Base-by-base conservation (phyloP, 2,113 vertebrate species). In the Turdus rufiventris region DNA sequence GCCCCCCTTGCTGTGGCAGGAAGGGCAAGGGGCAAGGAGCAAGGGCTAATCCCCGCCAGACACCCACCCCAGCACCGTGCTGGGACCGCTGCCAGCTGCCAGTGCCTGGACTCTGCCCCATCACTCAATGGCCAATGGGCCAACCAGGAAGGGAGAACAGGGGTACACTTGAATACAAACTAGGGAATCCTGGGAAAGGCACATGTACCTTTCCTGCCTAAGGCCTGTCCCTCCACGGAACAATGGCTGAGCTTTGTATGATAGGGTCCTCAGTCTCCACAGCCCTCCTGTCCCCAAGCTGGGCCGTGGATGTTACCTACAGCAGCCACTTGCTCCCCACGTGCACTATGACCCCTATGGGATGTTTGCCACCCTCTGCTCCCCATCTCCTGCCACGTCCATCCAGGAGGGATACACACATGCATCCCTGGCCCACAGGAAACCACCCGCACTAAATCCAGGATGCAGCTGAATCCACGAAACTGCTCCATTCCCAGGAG, bases 271-370 rank as follows among this genome's bases (percentile, higher is more conserved):
- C 50, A 51, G 26, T 51, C 26, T 23, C 50, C 50, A 51, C 25
- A 51, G 26, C 50, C 57, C 5, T 4, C 63, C n/a, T 1, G 8
- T 67, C 43, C 57, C 61, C 3, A 4, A 2, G 67, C 34, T 1
- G 0, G 50, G 61, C 81, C 38, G 60, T 0, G 3, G 72, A 18
- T 8, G 54, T 19, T 60, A 80, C 73, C 31, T 48, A 33, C 42
- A 33, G 62, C 36, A 43, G 53, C 34, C 0, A 0, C 58, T 63
- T 9, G 23, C 18, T 0, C 0, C 0, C 25, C 40, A 18, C 0
- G 0, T 4, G 34, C 8, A 1, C n/a, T 0, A 1, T 3, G 9
- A 31, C 9, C 28, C n/a, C 2, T 0, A 0, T 0, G 5, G 25
- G 42, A 29, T 31, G 31, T 36, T 62, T 61, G 29, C 28, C 42